A percentile compares a stretch with the other conserved stretches of the same genome.
These are phyloP conservation scores for Ormia ochracea DNA, from an alignment of 2,888 invertebrate species.

Conservation along the genomic window DNA sequence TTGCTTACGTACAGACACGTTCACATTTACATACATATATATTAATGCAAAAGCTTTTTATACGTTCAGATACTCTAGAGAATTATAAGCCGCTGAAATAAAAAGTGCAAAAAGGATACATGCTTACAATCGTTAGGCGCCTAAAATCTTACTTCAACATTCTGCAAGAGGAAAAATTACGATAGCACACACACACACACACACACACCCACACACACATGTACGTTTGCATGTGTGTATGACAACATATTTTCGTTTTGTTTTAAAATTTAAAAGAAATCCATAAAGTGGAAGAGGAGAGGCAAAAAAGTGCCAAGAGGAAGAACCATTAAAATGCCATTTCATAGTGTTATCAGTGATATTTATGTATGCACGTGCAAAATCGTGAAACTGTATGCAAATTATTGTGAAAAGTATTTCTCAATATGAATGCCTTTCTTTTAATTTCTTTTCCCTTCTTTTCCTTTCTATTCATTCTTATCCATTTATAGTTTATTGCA, in stretches of 20 bases:
- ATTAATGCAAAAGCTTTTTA: constrained; percentile 21
- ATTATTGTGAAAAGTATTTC: constrained; percentile 59
- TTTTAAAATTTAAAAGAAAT: constrained; percentile 22
- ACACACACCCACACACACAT: no score
- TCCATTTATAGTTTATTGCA: constrained; percentile 11
- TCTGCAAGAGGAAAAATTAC: constrained; percentile 10
- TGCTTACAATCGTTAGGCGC: constrained; percentile 55
- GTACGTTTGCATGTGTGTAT: no score
- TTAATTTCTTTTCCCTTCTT: constrained; percentile 35
- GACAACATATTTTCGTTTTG: not conserved
- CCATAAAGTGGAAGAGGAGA: not conserved
- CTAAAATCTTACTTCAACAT: constrained; percentile 52
- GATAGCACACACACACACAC: not conserved
- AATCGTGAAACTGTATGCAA: constrained; percentile 58
- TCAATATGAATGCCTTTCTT: constrained; percentile 58
- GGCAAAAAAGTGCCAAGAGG: constrained; percentile 59
- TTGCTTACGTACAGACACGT: no score
- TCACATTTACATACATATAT: not conserved
- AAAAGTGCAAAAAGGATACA: constrained; percentile 5
- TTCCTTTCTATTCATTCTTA: constrained; percentile 17
- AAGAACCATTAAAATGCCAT: constrained; percentile 66
- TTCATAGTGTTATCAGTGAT: constrained; percentile 54
- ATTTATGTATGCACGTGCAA: constrained; percentile 52
- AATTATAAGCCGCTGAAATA: constrained; percentile 25
- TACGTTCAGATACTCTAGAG: constrained; percentile 29